These are phyloP conservation scores for Hyla sarda DNA, from an alignment of 2,113 vertebrate species.

Conservation along the genomic window DNA sequence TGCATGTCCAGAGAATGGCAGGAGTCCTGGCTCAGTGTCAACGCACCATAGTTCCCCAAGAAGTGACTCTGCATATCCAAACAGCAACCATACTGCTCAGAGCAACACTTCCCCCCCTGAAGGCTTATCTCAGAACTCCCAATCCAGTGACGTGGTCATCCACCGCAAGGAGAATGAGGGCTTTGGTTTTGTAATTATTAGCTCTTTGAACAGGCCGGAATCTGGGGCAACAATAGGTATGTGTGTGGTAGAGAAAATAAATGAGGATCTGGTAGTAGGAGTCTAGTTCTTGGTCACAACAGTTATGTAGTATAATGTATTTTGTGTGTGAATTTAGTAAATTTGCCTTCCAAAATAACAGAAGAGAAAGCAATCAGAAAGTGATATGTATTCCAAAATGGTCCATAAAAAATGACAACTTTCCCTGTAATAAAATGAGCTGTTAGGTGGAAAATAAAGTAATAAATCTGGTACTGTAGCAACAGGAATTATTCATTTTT, in stretches of 20 bases:
- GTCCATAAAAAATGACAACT: too few species aligned
- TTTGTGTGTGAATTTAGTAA: too few species aligned
- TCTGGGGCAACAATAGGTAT: conserved; percentile 85
- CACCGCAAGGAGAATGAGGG: conserved; percentile 96
- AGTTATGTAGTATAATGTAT: not conserved
- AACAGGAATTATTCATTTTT: too few species aligned
- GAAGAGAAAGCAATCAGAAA: too few species aligned
- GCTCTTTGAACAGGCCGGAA: conserved; percentile 93
- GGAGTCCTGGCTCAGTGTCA: conserved; percentile 90
- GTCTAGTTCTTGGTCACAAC: not conserved
- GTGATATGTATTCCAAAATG: too few species aligned
- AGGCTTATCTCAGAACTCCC: conserved; percentile 78
- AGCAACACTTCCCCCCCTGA: conserved; percentile 77
- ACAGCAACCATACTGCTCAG: conserved; percentile 79
- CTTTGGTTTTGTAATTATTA: conserved; percentile 98
- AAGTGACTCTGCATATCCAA: conserved; percentile 86
- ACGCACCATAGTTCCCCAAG: conserved; percentile 97
- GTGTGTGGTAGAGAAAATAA: not conserved
- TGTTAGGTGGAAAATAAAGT: too few species aligned
- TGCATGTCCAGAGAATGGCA: conserved; percentile 91
- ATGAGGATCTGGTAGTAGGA: not conserved
- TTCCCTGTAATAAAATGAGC: too few species aligned
- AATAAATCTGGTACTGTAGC: too few species aligned
- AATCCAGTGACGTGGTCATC: conserved; percentile 89
- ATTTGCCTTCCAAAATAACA: too few species aligned